Conservation (phyloP, 1,140 invertebrate genomes). For the Melitaea cinxia region DNA sequence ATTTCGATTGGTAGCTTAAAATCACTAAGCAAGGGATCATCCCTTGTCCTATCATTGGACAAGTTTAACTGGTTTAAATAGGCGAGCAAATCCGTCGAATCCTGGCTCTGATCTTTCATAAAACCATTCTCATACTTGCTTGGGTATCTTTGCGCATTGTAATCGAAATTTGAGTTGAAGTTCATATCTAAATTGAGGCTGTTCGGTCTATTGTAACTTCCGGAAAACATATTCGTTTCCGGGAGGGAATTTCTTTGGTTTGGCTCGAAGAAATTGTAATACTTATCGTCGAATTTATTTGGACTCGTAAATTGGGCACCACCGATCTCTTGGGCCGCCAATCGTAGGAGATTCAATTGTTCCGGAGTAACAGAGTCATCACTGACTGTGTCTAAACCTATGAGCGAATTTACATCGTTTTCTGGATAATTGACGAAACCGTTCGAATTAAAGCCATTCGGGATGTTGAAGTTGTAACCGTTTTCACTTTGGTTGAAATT, state of each 20-base stretch:
- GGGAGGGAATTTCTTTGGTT: conserved; percentile 75
- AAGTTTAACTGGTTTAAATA: conserved; percentile 68
- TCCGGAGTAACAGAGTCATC: conserved; percentile 66
- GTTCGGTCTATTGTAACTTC: conserved; percentile 64
- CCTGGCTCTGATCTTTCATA: conserved; percentile 58
- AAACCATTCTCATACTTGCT: conserved; percentile 59
- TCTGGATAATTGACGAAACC: conserved; percentile 67
- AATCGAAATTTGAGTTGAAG: conserved; percentile 59
- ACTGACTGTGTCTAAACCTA: conserved; percentile 55
- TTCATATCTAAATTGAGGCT: conserved; percentile 70
- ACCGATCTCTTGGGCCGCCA: conserved; percentile 76
- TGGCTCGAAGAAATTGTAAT: conserved; percentile 72
- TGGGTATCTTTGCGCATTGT: conserved; percentile 55
- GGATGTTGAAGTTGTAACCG: conserved; percentile 54
- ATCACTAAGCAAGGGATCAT: conserved; percentile 51
- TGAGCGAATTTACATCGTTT: conserved; percentile 53
- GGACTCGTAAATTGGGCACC: conserved; percentile 71
- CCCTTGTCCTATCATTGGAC: conserved; percentile 50
- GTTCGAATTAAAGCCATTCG: conserved; percentile 61
- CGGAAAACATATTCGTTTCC: conserved; percentile 62
- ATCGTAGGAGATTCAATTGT: conserved; percentile 72
- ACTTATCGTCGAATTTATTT: conserved; percentile 65
- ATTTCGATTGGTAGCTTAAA: conserved; percentile 63
- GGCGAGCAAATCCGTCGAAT: conserved; percentile 55
- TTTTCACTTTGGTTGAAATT: conserved; percentile 54